Evolutionary conservation across 2,113 vertebrate genomes (phyloP).

Genomic region (Mungos mungo): DNA sequence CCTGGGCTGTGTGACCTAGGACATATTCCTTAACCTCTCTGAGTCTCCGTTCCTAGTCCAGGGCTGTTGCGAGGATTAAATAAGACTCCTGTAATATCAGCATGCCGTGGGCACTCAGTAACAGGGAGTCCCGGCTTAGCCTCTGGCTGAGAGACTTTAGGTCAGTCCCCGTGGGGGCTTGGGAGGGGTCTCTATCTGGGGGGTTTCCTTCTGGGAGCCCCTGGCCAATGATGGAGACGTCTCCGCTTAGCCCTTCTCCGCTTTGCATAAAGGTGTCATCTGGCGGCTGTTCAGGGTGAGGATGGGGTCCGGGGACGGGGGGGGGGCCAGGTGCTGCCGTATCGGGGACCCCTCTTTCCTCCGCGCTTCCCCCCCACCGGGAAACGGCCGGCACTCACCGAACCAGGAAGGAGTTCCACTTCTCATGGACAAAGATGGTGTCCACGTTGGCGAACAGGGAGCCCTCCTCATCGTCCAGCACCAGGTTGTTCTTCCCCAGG

Average conservation of each 20-base stretch:
- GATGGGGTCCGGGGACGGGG: background rate
- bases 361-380: accelerated
- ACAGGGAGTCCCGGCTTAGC: background rate
- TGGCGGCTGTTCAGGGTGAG: no score
- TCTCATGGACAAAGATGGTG: slow-evolving; percentile 90
- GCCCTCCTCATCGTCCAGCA: slow-evolving; percentile 75
- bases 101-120: background rate
- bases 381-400: slow-evolving; percentile 63
- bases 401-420: slow-evolving; percentile 85
- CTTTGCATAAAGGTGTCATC: accelerated
- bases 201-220: background rate
- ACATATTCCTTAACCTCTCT: background rate
- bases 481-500: slow-evolving; percentile 91
- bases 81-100: no score
- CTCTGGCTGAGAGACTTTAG: background rate
- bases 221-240: background rate
- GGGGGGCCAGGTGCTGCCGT: background rate
- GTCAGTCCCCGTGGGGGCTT: accelerated
- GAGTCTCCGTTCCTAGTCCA: background rate
- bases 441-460: slow-evolving; percentile 85
- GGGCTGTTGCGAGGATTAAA: background rate
- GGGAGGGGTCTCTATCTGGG: background rate
- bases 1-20: background rate
- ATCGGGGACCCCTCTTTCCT: background rate
- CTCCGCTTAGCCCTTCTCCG: background rate